Evolutionary conservation across 2,797 vertebrate species (phyloP), one percentile per base, ranked within the genome.

Genomic region (Prunella strophiata): DNA sequence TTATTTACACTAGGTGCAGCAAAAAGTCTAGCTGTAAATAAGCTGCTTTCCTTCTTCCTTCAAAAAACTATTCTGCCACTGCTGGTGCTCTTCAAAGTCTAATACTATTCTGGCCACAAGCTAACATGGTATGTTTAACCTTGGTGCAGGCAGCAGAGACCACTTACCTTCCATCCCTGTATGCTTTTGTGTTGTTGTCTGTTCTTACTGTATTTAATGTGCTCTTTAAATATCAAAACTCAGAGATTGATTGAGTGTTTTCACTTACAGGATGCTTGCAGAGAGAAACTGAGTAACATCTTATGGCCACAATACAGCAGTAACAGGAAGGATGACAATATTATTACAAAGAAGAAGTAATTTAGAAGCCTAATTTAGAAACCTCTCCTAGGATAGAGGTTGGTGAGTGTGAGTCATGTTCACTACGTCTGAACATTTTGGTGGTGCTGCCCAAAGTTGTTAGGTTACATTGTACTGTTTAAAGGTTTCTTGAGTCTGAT

Each of bases 261-360:
- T 47, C 29, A 70, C 70, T 70, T 76, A 66, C 20, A 76, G 55
- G 7, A 80, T 55, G 32, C 47, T 75, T 65, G 29, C 21, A 63
- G 52, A 57, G 22, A 20, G 67, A 89, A 71, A 26, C 2, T 85
- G 71, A 91, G 26, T 75, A 93, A 84, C 20, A 34, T 63, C 62
- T 78, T 67, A 40, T 13, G 19, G 51, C 32, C 42, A 38, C 1
- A 11, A 57, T 30, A 72, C 9, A 89, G 74, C 42, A 82, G 58
- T 65, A 94, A 78, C 54, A 85, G 85, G 92, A 91, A 94, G 17
- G 32, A 89, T 78, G 54, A 61, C 62, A 91, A 62, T 43, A 88
- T 48, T 27, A 55, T 75, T 75, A 65, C 12, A 74, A 34, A 19
- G 45, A 89, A 81, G 36, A 75, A 91, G 25, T 72, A 87, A 82